Conservation (phyloP, 2,888 invertebrate species). For the Agriopis aurantiaria region DNA sequence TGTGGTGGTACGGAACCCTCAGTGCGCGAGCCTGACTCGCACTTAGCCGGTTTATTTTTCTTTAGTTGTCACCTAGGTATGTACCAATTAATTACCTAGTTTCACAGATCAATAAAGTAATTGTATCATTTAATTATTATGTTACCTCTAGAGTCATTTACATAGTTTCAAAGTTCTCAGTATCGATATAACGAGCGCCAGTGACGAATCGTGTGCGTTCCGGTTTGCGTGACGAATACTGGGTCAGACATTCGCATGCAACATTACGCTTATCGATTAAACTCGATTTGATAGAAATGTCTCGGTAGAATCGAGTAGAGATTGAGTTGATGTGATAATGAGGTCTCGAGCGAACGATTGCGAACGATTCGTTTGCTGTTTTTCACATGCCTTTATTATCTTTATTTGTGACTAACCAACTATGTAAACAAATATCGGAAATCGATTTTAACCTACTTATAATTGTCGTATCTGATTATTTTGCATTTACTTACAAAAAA, state of each 20-base stretch:
- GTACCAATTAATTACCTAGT: too few species aligned
- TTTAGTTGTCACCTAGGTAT: too few species aligned
- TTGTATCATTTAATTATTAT: too few species aligned
- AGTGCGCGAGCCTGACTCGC: too few species aligned
- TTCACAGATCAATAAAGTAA: background rate
- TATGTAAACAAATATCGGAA: background rate
- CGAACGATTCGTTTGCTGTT: background rate
- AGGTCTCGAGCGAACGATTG: background rate
- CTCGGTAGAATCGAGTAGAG: background rate
- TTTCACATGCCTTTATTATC: too few species aligned
- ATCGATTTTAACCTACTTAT: too few species aligned
- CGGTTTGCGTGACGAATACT: conserved; percentile 33
- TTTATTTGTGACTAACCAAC: background rate
- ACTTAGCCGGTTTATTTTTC: too few species aligned
- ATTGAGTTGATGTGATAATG: background rate
- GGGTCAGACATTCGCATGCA: conserved; percentile 29
- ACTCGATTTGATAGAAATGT: background rate
- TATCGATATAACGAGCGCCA: conserved; percentile 23
- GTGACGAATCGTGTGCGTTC: conserved; percentile 23
- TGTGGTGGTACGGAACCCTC: too few species aligned
- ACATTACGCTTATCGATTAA: conserved; percentile 15
- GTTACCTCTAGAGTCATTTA: conserved; percentile 2
- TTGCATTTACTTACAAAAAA: too few species aligned
- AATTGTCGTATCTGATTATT: too few species aligned
- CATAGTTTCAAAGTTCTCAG: conserved; percentile 10